phyloP scores from a whole-genome alignment of 2,888 invertebrate genomes.

The Bursaphelenchus okinawaensis region DNA sequence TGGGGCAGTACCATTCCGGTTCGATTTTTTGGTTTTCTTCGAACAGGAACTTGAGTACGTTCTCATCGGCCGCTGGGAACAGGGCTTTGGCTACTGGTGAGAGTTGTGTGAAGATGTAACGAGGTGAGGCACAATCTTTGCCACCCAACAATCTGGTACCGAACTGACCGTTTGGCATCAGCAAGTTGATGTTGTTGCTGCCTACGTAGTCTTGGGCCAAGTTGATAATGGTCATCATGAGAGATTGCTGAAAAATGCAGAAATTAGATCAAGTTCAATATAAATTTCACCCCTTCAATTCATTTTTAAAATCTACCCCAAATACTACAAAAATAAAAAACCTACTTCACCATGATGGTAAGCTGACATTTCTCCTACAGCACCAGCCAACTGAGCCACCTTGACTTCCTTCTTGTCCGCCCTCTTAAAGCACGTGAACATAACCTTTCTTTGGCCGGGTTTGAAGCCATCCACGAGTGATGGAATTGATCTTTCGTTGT shows the following conservation, averaged over 20 bases:
- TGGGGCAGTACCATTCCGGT: constrained; percentile 78
- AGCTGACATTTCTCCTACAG: constrained; percentile 91
- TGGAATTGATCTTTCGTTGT: constrained; percentile 70
- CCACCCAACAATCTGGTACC: constrained; percentile 82
- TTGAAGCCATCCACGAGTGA: constrained; percentile 71
- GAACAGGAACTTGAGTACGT: constrained; percentile 76
- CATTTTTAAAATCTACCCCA: constrained; percentile 7
- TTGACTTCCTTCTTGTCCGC: constrained; percentile 91
- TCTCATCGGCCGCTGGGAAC: constrained; percentile 82
- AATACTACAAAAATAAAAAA: too few relatives aligned
- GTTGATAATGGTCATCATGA: constrained; percentile 90
- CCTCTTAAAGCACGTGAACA: constrained; percentile 77
- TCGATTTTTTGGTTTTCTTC: constrained; percentile 94
- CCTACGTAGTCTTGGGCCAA: constrained; percentile 97
- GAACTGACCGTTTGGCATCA: constrained; percentile 93
- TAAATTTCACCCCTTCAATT: constrained; percentile 56
- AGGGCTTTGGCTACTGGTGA: constrained; percentile 74
- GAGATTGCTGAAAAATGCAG: constrained; percentile 62
- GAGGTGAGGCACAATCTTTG: constrained; percentile 91
- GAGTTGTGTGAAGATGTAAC: constrained; percentile 87
- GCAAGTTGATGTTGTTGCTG: constrained; percentile 89
- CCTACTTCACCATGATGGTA: constrained; percentile 90
- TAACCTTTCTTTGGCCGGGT: constrained; percentile 78
- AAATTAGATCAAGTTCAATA: constrained; percentile 64
- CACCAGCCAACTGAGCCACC: constrained; percentile 93